These are phyloP conservation scores for Eupeodes latifasciatus DNA, from an alignment of 2,888 invertebrate species.

Conservation along the genomic window DNA sequence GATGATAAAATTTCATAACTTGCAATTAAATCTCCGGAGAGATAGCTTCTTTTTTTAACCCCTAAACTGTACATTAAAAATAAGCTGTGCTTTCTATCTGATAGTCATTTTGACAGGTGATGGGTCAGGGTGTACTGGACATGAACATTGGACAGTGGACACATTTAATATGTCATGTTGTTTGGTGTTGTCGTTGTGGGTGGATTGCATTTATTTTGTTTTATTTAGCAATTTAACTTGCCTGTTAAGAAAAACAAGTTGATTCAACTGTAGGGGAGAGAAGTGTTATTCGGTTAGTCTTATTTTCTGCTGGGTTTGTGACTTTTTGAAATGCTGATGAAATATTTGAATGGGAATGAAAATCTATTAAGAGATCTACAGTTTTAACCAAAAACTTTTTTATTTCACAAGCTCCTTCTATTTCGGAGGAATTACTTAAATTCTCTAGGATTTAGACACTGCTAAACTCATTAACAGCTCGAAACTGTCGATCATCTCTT, in stretches of 20 bases:
- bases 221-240: not conserved
- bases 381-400: too few relatives aligned
- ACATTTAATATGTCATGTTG: slow-evolving; percentile 8
- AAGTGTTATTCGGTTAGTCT: not conserved
- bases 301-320: too few relatives aligned
- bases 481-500: too few relatives aligned
- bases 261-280: not conserved
- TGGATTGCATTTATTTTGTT: not conserved
- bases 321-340: too few relatives aligned
- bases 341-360: too few relatives aligned
- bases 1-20: slow-evolving; percentile 68
- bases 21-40: slow-evolving; percentile 66
- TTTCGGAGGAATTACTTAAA: too few relatives aligned
- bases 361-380: too few relatives aligned
- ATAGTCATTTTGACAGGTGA: slow-evolving; percentile 45
- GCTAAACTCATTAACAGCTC: too few relatives aligned
- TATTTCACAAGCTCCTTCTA: too few relatives aligned
- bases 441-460: too few relatives aligned
- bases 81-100: slow-evolving; percentile 36
- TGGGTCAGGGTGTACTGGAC: slow-evolving; percentile 27
- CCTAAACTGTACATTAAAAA: slow-evolving; percentile 12
- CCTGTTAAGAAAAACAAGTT: not conserved
- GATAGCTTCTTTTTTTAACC: slow-evolving; percentile 1
- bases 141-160: not conserved
- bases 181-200: not conserved